These are phyloP conservation scores for Premnoplex brunnescens DNA, from an alignment of 2,797 vertebrate genomes.

Conservation along the genomic window DNA sequence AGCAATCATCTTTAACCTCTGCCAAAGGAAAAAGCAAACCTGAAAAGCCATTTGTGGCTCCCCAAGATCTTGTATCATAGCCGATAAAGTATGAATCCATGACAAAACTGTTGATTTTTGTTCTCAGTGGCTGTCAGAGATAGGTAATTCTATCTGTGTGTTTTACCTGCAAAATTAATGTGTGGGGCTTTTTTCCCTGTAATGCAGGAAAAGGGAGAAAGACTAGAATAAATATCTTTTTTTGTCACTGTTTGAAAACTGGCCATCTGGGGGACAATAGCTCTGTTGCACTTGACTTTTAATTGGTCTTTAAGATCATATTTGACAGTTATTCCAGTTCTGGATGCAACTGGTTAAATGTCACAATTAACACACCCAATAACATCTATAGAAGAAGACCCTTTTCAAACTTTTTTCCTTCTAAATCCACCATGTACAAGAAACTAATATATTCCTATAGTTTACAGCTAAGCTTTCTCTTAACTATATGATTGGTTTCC, in stretches of 20 bases:
- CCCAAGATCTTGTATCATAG: neutral
- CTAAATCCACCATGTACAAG: neutral
- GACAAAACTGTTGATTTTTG: conserved; percentile 31
- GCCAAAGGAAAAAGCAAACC: conserved; percentile 43
- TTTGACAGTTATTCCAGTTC: neutral
- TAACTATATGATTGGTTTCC: neutral
- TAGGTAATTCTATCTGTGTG: neutral
- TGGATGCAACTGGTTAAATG: neutral
- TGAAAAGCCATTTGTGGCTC: neutral
- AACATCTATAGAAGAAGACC: neutral
- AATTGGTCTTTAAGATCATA: neutral
- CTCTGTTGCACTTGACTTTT: conserved; percentile 34
- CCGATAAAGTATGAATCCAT: conserved; percentile 1
- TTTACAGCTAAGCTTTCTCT: neutral
- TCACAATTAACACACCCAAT: neutral
- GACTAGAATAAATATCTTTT: conserved; percentile 5
- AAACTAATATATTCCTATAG: neutral
- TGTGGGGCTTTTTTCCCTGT: rapidly evolving
- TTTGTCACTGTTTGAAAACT: conserved; percentile 20
- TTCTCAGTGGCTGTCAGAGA: neutral
- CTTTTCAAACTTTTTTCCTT: neutral
- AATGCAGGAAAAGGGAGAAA: neutral
- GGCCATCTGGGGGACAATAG: neutral
- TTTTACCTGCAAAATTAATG: conserved; percentile 11
- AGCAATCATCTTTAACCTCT: conserved; percentile 53